phyloP scores from a whole-genome alignment of 2,797 vertebrate genomes.

The Thaleichthys pacificus region DNA sequence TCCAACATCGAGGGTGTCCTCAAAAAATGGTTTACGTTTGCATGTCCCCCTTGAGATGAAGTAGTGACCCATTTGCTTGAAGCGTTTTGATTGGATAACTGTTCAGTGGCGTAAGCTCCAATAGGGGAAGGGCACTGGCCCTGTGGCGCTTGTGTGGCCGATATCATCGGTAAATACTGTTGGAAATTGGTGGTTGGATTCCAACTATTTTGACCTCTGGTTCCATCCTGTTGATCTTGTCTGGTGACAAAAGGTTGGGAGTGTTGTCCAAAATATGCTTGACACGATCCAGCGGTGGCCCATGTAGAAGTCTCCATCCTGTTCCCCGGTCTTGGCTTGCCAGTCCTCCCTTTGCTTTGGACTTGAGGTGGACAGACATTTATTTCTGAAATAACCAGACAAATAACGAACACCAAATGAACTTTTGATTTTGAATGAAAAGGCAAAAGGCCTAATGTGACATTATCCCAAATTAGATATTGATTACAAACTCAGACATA shows the following conservation, averaged over 20 bases:
- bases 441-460: too few relatives aligned
- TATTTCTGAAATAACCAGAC: slow-evolving; percentile 2
- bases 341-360: neutral
- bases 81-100: slow-evolving; percentile 13
- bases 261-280: neutral
- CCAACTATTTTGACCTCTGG: slow-evolving; percentile 5
- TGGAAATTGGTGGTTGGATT: neutral
- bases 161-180: neutral
- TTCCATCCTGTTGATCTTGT: neutral
- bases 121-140: neutral
- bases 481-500: too few relatives aligned
- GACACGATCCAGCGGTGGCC: neutral
- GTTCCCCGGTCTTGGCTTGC: neutral
- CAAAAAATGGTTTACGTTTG: neutral
- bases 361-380: neutral
- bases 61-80: neutral
- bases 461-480: too few relatives aligned
- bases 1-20: neutral
- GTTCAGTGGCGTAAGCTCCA: slow-evolving; percentile 5
- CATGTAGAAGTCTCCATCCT: slow-evolving; percentile 3
- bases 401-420: neutral
- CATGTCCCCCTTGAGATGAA: neutral
- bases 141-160: neutral
- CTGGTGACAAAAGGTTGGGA: neutral
- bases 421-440: too few relatives aligned